phyloP scores from a whole-genome alignment of 2,888 invertebrate genomes.

The Gandaritis pyraliata region DNA sequence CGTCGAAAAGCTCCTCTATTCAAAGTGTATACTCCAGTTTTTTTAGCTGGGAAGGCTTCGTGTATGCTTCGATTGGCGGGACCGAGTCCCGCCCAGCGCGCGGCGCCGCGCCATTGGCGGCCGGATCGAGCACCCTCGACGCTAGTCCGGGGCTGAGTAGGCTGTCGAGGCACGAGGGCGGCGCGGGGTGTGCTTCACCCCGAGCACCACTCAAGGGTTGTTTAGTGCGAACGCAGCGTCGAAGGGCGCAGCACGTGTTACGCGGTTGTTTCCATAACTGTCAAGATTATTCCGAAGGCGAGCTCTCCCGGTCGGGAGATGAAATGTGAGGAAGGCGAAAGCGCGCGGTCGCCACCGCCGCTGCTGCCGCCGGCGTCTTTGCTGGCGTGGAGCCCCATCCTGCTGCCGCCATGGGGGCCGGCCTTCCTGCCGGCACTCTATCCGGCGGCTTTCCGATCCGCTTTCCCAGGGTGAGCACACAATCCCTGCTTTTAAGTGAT shows the following conservation, averaged over 20 bases:
- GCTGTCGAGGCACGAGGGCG: slow-evolving; percentile 82
- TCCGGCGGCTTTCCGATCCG: slow-evolving; percentile 88
- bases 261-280: slow-evolving; percentile 64
- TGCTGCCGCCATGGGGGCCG: slow-evolving; percentile 90
- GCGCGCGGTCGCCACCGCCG: slow-evolving; percentile 73
- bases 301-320: slow-evolving; percentile 82
- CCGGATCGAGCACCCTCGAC: slow-evolving; percentile 79
- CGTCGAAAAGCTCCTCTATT: slow-evolving; percentile 82
- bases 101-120: slow-evolving; percentile 66
- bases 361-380: slow-evolving; percentile 86
- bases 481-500: slow-evolving; percentile 34
- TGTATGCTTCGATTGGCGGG: slow-evolving; percentile 64
- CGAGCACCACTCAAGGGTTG: slow-evolving; percentile 84
- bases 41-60: slow-evolving; percentile 77
- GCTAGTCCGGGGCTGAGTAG: slow-evolving; percentile 77
- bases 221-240: slow-evolving; percentile 82
- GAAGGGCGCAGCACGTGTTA: slow-evolving; percentile 79
- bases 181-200: slow-evolving; percentile 83
- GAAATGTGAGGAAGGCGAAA: slow-evolving; percentile 80
- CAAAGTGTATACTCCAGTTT: slow-evolving; percentile 83
- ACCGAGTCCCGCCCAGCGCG: slow-evolving; percentile 70
- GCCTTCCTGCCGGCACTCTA: slow-evolving; percentile 89
- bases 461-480: slow-evolving; percentile 88
- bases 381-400: slow-evolving; percentile 90
- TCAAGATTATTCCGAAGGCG: slow-evolving; percentile 81